Percentiles rank a stretch among this genome's conserved stretches.
Evolutionary conservation across 2,888 invertebrate genomes (phyloP).

Genomic region (Tenthredo distinguenda): DNA sequence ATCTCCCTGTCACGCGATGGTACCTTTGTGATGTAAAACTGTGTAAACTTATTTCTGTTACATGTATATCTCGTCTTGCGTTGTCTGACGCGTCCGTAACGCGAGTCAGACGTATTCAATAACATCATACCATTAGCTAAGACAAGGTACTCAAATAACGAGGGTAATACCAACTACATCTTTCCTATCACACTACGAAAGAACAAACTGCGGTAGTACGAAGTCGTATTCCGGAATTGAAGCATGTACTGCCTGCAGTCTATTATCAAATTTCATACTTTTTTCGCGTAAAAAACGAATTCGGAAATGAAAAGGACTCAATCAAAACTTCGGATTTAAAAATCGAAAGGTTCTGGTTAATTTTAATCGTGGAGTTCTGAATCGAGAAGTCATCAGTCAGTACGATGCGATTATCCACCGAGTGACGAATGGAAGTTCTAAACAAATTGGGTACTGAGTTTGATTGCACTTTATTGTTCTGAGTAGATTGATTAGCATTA

Average conservation of each 20-base stretch:
- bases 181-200: neutral
- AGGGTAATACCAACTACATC: neutral
- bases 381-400: neutral
- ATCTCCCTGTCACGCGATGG: neutral
- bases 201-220: neutral
- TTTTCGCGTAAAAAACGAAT: neutral
- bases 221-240: constrained; percentile 11
- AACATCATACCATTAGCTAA: constrained; percentile 26
- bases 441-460: neutral
- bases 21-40: constrained; percentile 19
- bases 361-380: neutral
- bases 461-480: neutral
- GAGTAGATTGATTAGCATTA: neutral
- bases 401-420: neutral
- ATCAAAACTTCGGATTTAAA: neutral
- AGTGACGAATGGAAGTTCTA: neutral
- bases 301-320: neutral
- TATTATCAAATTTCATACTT: neutral
- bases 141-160: constrained; percentile 31
- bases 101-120: constrained; percentile 38
- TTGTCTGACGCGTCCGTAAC: neutral
- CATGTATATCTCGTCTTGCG: constrained; percentile 3
- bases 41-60: neutral
- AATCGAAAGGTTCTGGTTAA: neutral
- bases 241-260: neutral